phyloP scores from a whole-genome alignment of 2,888 invertebrate species.

The Metalampra italica region DNA sequence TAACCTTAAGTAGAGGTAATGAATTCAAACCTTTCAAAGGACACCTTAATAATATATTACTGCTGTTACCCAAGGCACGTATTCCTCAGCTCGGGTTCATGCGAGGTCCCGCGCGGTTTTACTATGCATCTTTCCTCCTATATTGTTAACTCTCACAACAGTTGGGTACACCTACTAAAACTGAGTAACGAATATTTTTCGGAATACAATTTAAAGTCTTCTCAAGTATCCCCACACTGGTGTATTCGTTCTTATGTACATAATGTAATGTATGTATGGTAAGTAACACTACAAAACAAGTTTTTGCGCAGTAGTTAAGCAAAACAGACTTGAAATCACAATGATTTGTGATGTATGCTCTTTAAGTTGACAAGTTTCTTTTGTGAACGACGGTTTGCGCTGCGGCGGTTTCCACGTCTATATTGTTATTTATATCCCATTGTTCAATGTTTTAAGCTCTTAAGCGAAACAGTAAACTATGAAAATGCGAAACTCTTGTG shows the following conservation, averaged over 20 bases:
- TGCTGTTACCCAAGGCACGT: constrained; percentile 26
- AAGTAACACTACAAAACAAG: constrained; percentile 27
- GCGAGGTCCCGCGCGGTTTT: constrained; percentile 22
- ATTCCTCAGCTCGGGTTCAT: constrained; percentile 17
- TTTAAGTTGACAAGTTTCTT: constrained; percentile 26
- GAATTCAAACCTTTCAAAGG: constrained; percentile 14
- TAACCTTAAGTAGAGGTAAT: constrained; percentile 9
- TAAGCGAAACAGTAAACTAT: neutral
- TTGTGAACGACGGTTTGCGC: constrained; percentile 12
- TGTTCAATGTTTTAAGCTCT: constrained; percentile 19
- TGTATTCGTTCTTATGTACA: neutral
- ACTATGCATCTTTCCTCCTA: constrained; percentile 26
- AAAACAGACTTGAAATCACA: constrained; percentile 30
- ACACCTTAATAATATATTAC: constrained; percentile 20
- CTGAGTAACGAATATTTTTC: neutral
- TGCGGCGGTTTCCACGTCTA: constrained; percentile 14
- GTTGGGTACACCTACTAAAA: neutral
- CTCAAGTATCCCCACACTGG: neutral
- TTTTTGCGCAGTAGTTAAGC: constrained; percentile 29
- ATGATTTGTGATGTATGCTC: constrained; percentile 25
- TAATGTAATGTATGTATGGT: neutral
- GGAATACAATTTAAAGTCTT: neutral
- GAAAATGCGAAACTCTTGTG: neutral
- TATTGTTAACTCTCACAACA: no score
- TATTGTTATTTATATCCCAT: constrained; percentile 22